Evolutionary conservation across 2,113 vertebrate species (phyloP), one percentile per base, ranked within the genome.

Genomic region (Sialia sialis): DNA sequence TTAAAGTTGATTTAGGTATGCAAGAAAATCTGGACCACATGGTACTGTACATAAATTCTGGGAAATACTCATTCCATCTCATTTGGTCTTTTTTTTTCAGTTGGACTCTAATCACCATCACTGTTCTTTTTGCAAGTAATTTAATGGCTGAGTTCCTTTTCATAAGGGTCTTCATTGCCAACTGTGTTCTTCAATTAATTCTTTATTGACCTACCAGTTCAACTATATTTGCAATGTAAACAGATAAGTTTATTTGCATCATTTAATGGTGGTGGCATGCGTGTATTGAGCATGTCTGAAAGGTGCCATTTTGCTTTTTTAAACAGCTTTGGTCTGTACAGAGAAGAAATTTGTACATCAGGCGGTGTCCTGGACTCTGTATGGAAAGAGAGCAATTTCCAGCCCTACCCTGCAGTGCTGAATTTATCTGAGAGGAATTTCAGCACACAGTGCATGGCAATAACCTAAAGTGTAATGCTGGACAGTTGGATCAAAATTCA

Each of bases 181-280:
- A 84, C 34, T 93, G 89, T 52, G 5, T 93, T 96, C 90, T 94
- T 91, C 63, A 82, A 70, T 92, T 93, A 95, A 88, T 92, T 95
- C 60, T n/a, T 76, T 91, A 29, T 79, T 92, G 38, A 85, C 66
- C 63, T 70, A 52, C 56, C 30, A 60, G 66, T 87, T 69, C 63
- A 74, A 29, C 46, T 85, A 27, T 91, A 67, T 77, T 81, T 95
- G 72, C 39, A 72, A 48, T 63, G 68, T 87, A 95, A 92, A 90
- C 68, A 90, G 54, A 27, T 59, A 76, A 36, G 21, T 94, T 96
- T 95, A 83, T 94, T 84, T 95, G 48, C 80, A 91, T 87, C 43
- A 67, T 89, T 94, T 90, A 79, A 51, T 49, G 67, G n/a, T 58
- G 26, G 46, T 54, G 36, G 30, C 17, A 43, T 69, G 49, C 29